Evolutionary conservation across 2,113 vertebrate genomes (phyloP).

Genomic region (Scopus umbretta): DNA sequence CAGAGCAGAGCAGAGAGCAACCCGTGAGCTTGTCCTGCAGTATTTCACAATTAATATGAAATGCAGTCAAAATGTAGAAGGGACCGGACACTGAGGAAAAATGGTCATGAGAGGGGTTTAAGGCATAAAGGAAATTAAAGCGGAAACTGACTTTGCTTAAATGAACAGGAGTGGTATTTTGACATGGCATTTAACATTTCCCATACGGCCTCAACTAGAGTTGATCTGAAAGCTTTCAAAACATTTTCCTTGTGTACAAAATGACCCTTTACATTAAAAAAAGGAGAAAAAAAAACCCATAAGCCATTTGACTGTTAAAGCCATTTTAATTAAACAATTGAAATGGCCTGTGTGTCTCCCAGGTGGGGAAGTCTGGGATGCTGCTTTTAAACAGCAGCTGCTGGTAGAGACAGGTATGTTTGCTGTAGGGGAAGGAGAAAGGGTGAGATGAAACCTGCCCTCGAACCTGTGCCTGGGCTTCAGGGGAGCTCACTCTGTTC

Average conservation of each 20-base stretch:
- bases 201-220: background rate
- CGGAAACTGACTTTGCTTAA: background rate
- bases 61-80: background rate
- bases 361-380: background rate
- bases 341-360: background rate
- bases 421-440: background rate
- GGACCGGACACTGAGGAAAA: background rate
- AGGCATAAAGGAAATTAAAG: conserved; percentile 5
- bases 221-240: background rate
- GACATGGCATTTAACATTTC: conserved; percentile 17
- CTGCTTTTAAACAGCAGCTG: background rate
- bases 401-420: rapidly evolving
- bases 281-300: background rate
- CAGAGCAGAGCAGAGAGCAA: background rate
- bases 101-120: background rate
- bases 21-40: background rate
- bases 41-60: background rate
- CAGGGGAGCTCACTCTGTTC: background rate
- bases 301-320: background rate
- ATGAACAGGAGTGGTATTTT: conserved; percentile 16
- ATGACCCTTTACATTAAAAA: background rate
- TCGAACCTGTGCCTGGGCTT: background rate
- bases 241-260: background rate
- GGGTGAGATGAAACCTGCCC: background rate
- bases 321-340: background rate